Base-by-base conservation (phyloP, 2,113 vertebrate species). In the Osmerus mordax region DNA sequence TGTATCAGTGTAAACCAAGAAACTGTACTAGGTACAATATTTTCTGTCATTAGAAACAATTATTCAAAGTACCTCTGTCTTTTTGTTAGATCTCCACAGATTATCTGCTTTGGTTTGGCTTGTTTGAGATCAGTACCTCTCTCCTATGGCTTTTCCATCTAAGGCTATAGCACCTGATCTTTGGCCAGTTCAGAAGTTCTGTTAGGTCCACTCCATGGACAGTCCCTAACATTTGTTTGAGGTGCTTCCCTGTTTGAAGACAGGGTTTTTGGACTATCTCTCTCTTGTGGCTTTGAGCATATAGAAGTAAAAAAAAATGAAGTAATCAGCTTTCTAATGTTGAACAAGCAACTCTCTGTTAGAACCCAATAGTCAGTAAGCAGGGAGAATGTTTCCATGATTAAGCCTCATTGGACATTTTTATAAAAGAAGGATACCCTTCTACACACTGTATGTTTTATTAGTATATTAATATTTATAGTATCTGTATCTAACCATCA, bases 181-280 rank as follows among this genome's bases (percentile, higher is more conserved):
- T 69, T 72, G 62, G 58, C 76, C 54, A 65, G 0, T 54, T 75
- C 14, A 71, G 78, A 70, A 68, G 63, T 79, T 80, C 75, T 77
- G 71, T 73, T 74, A 19, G 56, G 28, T 55, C 15, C 67, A 74
- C 72, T 84, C 66, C 47, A 74, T 81, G 67, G 54, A 79, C 75
- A 47, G 41, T 18, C 25, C 81, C 83, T 56, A 84, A 77, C 76
- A 64, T 67, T 78, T 72, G 54, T 58, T 73, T 65, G 60, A 65
- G 36, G 41, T 77, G 67, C 67, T 41, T 67, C 74, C 70, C 58
- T 52, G 64, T 60, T 75, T 74, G 76, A 86, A 76, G 79, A 86
- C 72, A 79, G 82, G 72, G 75, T 67, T 66, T 23, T 23, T 74
- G 75, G 75, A 59, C 67, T 83, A 77, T 85, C 73, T 80, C 82